Base-by-base conservation (phyloP, 2,113 vertebrate species). In the Etia nguti region DNA sequence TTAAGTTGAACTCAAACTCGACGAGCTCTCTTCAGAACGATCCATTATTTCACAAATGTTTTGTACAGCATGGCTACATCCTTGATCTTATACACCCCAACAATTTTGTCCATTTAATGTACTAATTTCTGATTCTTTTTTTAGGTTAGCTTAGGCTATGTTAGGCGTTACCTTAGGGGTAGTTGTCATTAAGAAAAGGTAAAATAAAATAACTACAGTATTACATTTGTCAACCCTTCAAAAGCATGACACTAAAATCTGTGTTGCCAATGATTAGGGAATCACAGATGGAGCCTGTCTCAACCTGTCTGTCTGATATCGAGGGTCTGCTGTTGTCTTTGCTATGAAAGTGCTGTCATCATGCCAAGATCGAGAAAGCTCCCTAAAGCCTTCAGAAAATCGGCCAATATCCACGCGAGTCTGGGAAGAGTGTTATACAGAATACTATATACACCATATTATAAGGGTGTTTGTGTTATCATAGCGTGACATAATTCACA, bases 261-360 rank as follows among this genome's bases (percentile, higher is more conserved):
- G 26, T 77, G 26, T 77, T 77, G 73, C 46, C 46, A 34, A 13
- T 52, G 26, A 77, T 48, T 77, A 77, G 18, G 26, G 73, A 52
- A 4, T 77, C 24, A 50, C 70, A 77, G 73, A 50, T 77, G 73
- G 46, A 52, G 26, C 73, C 46, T 77, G 73, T 77, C 46, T 77
- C 26, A 77, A 52, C 46, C 46, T 77, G 73, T 77, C 73, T 77
- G 73, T 52, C 46, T 77, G 18, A 52, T 50, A 77, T 77, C 2
- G 6, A 13, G 20, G 43, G 52, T n/a, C 50, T 46, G 24, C 36
- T 46, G 59, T 16, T 80, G 36, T 46, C 60, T 70, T 86, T 56
- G 54, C 73, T 65, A 31, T 60, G 70, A 41, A 86, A 70, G 5
- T 26, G 57, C 34, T 55, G 48, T 56, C 77, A 70, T 13, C 20